phyloP scores from a whole-genome alignment of 2,888 invertebrate genomes.

The Volucella zonaria region DNA sequence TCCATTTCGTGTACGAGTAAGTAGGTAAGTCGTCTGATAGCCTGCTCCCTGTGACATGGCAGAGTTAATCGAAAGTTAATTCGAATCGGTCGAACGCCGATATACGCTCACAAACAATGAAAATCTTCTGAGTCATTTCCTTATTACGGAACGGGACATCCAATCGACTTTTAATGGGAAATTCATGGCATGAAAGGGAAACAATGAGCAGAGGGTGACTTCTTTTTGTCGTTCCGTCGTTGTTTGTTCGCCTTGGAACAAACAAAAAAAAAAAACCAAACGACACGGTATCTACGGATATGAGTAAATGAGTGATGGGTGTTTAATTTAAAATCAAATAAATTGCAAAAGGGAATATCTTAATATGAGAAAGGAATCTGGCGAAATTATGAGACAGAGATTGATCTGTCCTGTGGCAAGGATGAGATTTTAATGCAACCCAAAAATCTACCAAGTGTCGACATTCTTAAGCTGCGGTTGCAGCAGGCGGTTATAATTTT shows the following conservation, averaged over 20 bases:
- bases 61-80: conserved; percentile 82
- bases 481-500: no score
- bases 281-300: conserved; percentile 40
- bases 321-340: conserved; percentile 64
- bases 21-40: not conserved
- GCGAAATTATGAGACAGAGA: conserved; percentile 48
- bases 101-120: conserved; percentile 67
- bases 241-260: conserved; percentile 36
- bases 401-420: conserved; percentile 41
- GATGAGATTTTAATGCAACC: not conserved
- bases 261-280: no score
- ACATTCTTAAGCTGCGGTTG: no score
- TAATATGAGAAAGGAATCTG: conserved; percentile 6
- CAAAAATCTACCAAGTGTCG: no score
- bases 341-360: conserved; percentile 26
- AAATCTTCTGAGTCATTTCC: conserved; percentile 73
- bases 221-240: conserved; percentile 20
- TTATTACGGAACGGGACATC: conserved; percentile 59
- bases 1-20: conserved; percentile 3
- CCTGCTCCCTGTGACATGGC: conserved; percentile 71
- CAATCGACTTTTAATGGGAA: conserved; percentile 75
- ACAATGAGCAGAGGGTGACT: conserved; percentile 46
- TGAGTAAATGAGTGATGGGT: conserved; percentile 71
- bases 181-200: conserved; percentile 75
- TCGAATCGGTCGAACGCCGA: conserved; percentile 78